A percentile compares a stretch with the other conserved stretches of the same genome.
Conservation (phyloP, 2,797 vertebrate species). For the Myotis myotis region DNA sequence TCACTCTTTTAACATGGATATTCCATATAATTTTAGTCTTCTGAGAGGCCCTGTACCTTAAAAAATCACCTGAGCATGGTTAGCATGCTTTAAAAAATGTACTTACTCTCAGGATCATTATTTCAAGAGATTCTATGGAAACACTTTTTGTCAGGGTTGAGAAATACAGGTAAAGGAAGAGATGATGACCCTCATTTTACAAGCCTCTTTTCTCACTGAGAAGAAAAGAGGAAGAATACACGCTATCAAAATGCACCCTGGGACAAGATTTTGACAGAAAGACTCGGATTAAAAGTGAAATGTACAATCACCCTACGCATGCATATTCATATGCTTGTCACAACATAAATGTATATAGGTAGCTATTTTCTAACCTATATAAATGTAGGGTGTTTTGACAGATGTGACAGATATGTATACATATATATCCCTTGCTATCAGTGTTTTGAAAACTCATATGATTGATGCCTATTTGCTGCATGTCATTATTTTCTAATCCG, state of each 20-base stretch:
- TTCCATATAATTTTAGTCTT: too few relatives aligned
- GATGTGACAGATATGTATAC: constrained; percentile 49
- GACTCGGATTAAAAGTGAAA: constrained; percentile 56
- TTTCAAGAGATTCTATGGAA: not conserved
- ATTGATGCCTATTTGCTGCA: constrained; percentile 53
- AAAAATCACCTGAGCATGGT: too few relatives aligned
- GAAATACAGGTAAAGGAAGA: not conserved
- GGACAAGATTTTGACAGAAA: constrained; percentile 65
- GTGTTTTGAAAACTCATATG: constrained; percentile 48
- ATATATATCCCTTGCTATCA: constrained; percentile 13
- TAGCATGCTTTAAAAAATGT: too few relatives aligned
- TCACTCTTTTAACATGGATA: too few relatives aligned
- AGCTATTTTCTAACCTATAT: constrained; percentile 60
- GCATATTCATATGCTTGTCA: constrained; percentile 72
- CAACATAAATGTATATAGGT: constrained; percentile 64
- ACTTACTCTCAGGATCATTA: too few relatives aligned
- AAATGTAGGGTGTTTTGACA: constrained; percentile 71
- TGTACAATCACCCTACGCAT: constrained; percentile 37
- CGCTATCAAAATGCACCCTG: not conserved
- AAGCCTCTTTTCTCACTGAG: not conserved
- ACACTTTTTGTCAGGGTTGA: not conserved
- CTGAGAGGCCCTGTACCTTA: too few relatives aligned
- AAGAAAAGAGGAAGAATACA: not conserved
- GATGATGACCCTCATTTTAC: not conserved
- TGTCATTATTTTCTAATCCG: constrained; percentile 61